Conservation (phyloP, 2,797 vertebrate species). For the Thamnophis elegans region DNA sequence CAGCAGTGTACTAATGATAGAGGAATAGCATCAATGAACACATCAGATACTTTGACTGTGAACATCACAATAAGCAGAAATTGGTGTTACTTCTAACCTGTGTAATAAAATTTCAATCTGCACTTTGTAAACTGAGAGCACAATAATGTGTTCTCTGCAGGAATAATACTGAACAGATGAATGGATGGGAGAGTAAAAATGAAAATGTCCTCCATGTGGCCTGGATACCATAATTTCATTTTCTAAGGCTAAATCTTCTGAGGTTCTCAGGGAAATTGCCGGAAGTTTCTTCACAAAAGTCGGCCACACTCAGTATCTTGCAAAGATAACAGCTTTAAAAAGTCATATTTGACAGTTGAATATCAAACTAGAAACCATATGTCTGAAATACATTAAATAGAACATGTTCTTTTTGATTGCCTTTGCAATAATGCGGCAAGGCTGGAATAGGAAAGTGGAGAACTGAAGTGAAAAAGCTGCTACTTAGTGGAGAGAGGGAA, state of each 20-base stretch:
- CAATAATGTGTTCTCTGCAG: slow-evolving; percentile 1
- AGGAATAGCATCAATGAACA: slow-evolving; percentile 8
- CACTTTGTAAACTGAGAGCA: slow-evolving; percentile 38
- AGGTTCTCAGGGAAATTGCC: not conserved
- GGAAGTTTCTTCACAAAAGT: slow-evolving; percentile 17
- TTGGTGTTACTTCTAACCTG: slow-evolving; percentile 42
- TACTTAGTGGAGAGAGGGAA: not conserved
- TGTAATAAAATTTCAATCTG: not conserved
- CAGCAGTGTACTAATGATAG: not conserved
- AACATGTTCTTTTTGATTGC: slow-evolving; percentile 57
- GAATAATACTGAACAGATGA: slow-evolving; percentile 41
- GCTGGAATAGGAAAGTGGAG: slow-evolving; percentile 43
- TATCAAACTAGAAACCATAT: slow-evolving; percentile 56
- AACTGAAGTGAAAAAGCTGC: slow-evolving; percentile 50
- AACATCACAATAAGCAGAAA: slow-evolving; percentile 53
- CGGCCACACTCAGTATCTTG: not conserved
- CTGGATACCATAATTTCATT: slow-evolving; percentile 12
- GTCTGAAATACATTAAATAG: slow-evolving; percentile 48
- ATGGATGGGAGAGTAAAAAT: not conserved
- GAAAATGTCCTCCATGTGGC: not conserved
- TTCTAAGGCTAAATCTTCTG: not conserved
- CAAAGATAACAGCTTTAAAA: slow-evolving; percentile 28
- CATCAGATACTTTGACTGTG: slow-evolving; percentile 45
- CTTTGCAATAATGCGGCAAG: slow-evolving; percentile 54
- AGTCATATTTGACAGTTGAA: slow-evolving; percentile 41